phyloP scores from a whole-genome alignment of 2,888 invertebrate species.

The Drosophila niveifrons region DNA sequence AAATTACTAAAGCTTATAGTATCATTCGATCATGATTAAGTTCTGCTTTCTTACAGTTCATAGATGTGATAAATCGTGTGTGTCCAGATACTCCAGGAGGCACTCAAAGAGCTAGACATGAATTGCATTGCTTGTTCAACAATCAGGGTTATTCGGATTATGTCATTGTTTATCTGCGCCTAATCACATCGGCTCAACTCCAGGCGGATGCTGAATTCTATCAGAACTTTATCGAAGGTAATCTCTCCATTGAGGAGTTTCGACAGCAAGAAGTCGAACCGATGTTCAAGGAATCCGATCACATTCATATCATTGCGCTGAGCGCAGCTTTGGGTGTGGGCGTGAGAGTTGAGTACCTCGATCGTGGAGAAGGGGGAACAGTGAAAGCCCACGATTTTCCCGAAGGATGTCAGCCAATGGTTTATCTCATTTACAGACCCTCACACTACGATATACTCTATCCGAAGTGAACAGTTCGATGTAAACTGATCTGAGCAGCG shows the following conservation, averaged over 20 bases:
- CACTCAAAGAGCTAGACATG: conserved; percentile 87
- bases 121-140: conserved; percentile 94
- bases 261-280: conserved; percentile 89
- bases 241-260: conserved; percentile 95
- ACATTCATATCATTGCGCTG: conserved; percentile 98
- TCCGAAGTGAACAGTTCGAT: conserved; percentile 85
- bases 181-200: conserved; percentile 97
- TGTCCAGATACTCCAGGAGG: conserved; percentile 86
- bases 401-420: conserved; percentile 91
- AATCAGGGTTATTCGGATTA: conserved; percentile 97
- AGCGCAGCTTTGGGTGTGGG: conserved; percentile 94
- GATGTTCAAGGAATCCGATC: conserved; percentile 92
- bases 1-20: conserved; percentile 10
- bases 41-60: conserved; percentile 88
- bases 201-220: conserved; percentile 97
- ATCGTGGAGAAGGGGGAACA: conserved; percentile 93
- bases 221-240: conserved; percentile 97
- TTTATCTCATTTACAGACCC: conserved; percentile 97
- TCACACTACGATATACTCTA: conserved; percentile 99
- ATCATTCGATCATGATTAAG: rapidly evolving
- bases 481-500: too few species aligned
- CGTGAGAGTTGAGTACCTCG: conserved; percentile 98
- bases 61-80: conserved; percentile 94
- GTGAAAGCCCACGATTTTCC: conserved; percentile 96
- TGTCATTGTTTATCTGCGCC: conserved; percentile 95